Percentiles rank a stretch among this genome's conserved stretches.
Evolutionary conservation across 2,113 vertebrate genomes (phyloP).

Genomic region (Capreolus pygargus): DNA sequence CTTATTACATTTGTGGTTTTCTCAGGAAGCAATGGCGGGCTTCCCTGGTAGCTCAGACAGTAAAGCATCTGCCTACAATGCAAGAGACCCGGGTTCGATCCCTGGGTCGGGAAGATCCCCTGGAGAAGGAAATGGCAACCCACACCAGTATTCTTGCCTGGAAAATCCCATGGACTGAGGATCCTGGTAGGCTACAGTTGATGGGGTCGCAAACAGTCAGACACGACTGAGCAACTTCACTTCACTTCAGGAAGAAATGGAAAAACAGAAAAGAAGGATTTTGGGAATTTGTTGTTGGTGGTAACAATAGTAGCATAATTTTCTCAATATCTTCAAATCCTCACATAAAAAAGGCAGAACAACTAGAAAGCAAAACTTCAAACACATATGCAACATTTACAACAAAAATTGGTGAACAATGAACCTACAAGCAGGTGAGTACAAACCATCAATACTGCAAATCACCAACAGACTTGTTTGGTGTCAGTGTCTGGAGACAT

Average conservation of each 20-base stretch:
- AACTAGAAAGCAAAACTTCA: background rate
- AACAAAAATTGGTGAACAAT: background rate
- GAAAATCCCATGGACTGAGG: no score
- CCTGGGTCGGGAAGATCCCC: no score
- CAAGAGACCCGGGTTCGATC: no score
- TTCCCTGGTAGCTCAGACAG: no score
- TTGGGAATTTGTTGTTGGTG: background rate
- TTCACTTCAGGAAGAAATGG: conserved; percentile 6
- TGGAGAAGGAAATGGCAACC: no score
- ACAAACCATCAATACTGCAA: background rate
- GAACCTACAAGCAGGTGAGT: background rate
- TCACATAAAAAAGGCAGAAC: background rate
- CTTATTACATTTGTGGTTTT: background rate
- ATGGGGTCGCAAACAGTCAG: no score
- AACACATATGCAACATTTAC: background rate
- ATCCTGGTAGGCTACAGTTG: no score
- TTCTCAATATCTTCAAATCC: background rate
- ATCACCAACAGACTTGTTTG: background rate
- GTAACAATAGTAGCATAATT: background rate
- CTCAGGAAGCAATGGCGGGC: background rate
- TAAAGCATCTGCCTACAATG: no score
- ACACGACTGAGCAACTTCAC: no score
- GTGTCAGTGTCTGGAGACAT: background rate
- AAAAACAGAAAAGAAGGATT: background rate
- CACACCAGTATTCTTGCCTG: no score